These are phyloP conservation scores for Lucilia cuprina DNA, from an alignment of 1,140 invertebrate species.

Conservation along the genomic window DNA sequence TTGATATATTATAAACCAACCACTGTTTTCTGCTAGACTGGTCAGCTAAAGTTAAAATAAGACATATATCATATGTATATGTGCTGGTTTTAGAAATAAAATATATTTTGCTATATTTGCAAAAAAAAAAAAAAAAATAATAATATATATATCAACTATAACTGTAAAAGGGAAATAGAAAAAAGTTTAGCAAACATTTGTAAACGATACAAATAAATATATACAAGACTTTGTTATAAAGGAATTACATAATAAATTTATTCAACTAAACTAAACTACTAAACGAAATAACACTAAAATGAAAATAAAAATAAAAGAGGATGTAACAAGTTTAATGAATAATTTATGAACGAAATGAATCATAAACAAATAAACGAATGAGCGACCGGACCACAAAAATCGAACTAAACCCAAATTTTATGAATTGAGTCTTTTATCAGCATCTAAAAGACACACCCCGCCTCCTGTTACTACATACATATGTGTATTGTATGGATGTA, in stretches of 20 bases:
- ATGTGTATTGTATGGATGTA: neutral
- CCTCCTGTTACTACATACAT: neutral
- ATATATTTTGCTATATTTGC: neutral
- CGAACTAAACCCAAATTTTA: neutral
- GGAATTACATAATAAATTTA: neutral
- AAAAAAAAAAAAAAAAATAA: neutral
- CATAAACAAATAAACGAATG: neutral
- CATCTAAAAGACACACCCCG: neutral
- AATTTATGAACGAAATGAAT: constrained; percentile 2
- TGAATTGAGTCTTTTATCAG: neutral
- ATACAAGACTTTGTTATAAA: neutral
- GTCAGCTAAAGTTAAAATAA: neutral
- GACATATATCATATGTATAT: neutral
- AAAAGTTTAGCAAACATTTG: neutral
- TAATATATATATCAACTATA: too few relatives aligned
- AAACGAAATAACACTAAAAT: neutral
- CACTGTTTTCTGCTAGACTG: neutral
- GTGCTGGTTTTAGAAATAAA: neutral
- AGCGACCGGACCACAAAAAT: neutral
- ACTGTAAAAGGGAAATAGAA: neutral
- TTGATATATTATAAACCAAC: neutral
- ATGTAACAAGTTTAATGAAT: constrained; percentile 14
- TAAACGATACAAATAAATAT: neutral
- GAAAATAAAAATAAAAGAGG: neutral
- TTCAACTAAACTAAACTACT: neutral